Evolutionary conservation across 2,113 vertebrate species (phyloP).

Genomic region (Nesoenas mayeri): DNA sequence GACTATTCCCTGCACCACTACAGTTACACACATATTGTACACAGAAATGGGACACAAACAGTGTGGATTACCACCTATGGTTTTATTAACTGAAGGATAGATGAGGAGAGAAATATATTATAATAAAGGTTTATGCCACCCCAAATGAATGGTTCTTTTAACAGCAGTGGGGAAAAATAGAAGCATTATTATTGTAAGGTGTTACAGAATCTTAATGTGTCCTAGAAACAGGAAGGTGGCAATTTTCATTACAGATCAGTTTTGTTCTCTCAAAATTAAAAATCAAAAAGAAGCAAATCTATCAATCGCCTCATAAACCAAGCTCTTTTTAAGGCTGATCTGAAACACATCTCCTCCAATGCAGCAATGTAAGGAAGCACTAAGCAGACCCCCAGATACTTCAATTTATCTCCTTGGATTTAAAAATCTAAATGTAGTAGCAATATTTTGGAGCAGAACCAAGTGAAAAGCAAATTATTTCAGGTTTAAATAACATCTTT

Average conservation of each 20-base stretch:
- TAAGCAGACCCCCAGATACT: neutral
- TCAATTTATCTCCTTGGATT: neutral
- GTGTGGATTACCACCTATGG: constrained; percentile 59
- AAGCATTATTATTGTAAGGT: neutral
- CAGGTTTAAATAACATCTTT: neutral
- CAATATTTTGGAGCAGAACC: neutral
- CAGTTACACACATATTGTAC: neutral
- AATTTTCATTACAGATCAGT: neutral
- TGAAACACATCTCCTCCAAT: rapidly evolving
- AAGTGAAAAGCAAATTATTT: neutral
- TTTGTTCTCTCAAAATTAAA: neutral
- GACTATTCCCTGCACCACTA: constrained; percentile 25
- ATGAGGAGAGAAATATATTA: neutral
- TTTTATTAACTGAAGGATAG: constrained; percentile 42
- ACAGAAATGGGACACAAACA: constrained; percentile 25
- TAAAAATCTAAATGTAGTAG: neutral
- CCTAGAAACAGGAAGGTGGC: neutral
- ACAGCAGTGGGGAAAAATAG: neutral
- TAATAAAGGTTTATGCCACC: neutral
- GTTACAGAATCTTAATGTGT: neutral
- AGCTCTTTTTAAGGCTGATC: neutral
- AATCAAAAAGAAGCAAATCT: neutral
- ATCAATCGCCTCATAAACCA: neutral
- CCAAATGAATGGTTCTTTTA: constrained; percentile 22
- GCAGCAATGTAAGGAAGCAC: neutral